Percentiles rank a stretch among this genome's conserved stretches.
Conservation (phyloP, 2,797 vertebrate genomes). For the Erethizon dorsatum region DNA sequence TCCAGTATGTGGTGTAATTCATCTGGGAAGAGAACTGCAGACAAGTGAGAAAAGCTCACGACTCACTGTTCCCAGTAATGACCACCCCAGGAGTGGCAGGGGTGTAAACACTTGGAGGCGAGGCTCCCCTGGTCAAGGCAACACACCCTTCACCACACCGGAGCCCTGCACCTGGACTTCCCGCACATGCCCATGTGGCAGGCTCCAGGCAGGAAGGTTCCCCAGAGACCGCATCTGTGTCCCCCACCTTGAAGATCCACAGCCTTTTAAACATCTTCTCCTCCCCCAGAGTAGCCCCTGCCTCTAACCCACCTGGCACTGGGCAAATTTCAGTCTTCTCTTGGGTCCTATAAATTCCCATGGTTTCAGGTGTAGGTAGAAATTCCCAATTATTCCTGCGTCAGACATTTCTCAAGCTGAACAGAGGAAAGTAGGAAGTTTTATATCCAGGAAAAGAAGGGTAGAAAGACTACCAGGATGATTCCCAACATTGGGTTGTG, state of each 20-base stretch:
- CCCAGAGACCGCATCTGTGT: background rate
- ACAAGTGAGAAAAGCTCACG: background rate
- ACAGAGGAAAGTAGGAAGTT: background rate
- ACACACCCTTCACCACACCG: background rate
- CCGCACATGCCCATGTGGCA: background rate
- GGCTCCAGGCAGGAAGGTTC: background rate
- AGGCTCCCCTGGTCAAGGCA: background rate
- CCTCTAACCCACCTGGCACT: background rate
- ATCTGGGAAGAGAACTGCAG: background rate
- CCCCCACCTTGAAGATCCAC: background rate
- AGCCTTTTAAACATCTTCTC: background rate
- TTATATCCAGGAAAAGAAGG: background rate
- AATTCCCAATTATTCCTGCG: background rate
- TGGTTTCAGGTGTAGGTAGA: background rate
- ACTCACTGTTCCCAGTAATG: background rate
- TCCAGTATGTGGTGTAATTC: background rate
- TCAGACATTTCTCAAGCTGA: background rate
- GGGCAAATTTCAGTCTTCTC: background rate
- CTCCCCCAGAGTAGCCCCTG: background rate
- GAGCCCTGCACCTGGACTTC: background rate
- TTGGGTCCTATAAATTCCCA: background rate
- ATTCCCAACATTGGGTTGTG: rapidly evolving
- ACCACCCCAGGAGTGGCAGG: background rate
- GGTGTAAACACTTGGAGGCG: background rate
- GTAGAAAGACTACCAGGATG: background rate